Percentiles rank a stretch among this genome's conserved stretches.
Conservation (phyloP, 2,113 vertebrate species). For the Varanus komodoensis region DNA sequence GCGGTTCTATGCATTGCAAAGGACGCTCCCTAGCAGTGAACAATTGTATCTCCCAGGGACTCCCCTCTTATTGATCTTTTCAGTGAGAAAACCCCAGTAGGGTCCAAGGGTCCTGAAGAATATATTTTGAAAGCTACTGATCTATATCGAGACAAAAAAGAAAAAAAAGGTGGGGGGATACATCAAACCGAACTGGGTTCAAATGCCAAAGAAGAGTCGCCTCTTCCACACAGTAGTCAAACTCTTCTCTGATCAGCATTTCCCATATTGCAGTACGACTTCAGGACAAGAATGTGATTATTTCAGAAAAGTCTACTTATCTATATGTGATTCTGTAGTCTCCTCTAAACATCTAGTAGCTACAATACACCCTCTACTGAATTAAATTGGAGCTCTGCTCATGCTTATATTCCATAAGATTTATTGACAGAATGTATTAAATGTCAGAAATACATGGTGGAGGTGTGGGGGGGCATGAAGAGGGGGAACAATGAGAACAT, state of each 20-base stretch:
- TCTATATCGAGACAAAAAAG: neutral
- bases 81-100: neutral
- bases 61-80: neutral
- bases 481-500: neutral
- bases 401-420: neutral
- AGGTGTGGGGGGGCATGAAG: no score
- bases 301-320: neutral
- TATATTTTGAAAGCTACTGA: constrained; percentile 6
- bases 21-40: neutral
- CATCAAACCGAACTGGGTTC: constrained; percentile 8
- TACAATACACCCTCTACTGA: neutral
- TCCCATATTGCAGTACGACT: neutral
- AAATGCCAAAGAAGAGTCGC: constrained; percentile 49
- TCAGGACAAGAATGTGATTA: neutral
- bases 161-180: neutral
- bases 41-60: neutral
- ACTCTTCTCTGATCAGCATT: neutral
- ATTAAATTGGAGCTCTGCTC: neutral
- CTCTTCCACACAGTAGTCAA: neutral
- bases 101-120: neutral
- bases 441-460: neutral
- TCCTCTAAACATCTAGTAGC: neutral
- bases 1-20: neutral
- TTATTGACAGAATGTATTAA: neutral
- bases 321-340: neutral